A percentile compares a stretch with the other conserved stretches of the same genome.
These are phyloP conservation scores for Hiodon tergisus DNA, from an alignment of 2,113 vertebrate genomes.

Conservation along the genomic window DNA sequence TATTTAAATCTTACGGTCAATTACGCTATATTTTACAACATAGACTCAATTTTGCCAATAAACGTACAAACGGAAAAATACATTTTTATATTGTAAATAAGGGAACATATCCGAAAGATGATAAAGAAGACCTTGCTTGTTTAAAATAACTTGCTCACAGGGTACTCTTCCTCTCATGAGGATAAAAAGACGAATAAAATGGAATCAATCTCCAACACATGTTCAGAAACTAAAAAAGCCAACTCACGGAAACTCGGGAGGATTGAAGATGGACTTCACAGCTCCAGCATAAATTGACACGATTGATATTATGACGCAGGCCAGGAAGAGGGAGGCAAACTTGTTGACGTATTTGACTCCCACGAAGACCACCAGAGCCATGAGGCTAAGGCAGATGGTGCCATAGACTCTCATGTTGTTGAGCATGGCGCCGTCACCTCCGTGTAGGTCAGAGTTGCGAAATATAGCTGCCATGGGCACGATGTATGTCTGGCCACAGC, in stretches of 20 bases:
- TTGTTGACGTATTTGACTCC: slow-evolving; percentile 98
- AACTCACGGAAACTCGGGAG: slow-evolving; percentile 90
- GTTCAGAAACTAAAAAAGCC: background rate
- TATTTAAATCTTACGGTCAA: background rate
- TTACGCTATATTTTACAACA: background rate
- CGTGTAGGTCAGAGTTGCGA: slow-evolving; percentile 65
- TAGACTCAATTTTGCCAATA: background rate
- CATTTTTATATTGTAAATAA: background rate
- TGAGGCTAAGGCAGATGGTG: slow-evolving; percentile 83
- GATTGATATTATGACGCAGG: slow-evolving; percentile 95
- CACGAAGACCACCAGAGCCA: slow-evolving; percentile 94
- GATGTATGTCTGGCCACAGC: slow-evolving; percentile 79
- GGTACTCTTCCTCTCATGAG: too few species aligned
- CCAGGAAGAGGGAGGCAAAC: slow-evolving; percentile 92
- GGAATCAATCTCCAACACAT: background rate
- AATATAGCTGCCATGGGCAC: slow-evolving; percentile 90
- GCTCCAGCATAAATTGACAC: slow-evolving; percentile 92
- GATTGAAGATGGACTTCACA: slow-evolving; percentile 88
- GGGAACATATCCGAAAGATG: background rate
- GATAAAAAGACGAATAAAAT: background rate
- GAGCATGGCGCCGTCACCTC: slow-evolving; percentile 74
- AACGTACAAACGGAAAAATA: background rate
- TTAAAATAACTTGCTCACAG: too few species aligned
- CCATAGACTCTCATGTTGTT: slow-evolving; percentile 98
- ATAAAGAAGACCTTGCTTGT: too few species aligned